Evolutionary conservation across 2,113 vertebrate species (phyloP), one percentile per base, ranked within the genome.

Genomic region (Rhea pennata): DNA sequence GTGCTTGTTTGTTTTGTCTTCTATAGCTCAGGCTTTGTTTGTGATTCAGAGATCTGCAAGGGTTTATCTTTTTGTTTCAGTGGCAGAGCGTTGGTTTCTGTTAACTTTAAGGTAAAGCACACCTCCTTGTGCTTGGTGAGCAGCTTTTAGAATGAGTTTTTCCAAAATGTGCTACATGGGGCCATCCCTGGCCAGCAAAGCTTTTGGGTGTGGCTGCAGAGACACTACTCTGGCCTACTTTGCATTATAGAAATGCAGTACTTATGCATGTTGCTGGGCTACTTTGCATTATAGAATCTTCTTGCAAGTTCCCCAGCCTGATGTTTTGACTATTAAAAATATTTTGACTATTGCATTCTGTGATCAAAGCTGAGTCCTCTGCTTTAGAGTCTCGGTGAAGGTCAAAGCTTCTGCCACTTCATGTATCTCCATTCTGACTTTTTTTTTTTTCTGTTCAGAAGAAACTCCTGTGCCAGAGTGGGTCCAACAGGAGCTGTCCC

Each of bases 401-500:
- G 8, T 26, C 76, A 46, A 8, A 1, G 36, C n/a, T 16, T 58
- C 24, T 92, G 31, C 53, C 22, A 6, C 58, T 75, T 82, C 15
- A 7, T 76, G 65, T 50, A 33, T 20, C 29, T 87, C 44, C 31
- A 36, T 82, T 91, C 46, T 92, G 3, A 91, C 8, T 62, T 58
- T 90, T 84, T 8, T 79, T 13, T 81, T 51, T 98, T 80, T 87
- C 6, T 87, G 54, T 39, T 73, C 17, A 29, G 61, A 65, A 79
- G 97, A 95, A 50, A 12, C 91, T 46, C 76, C 86, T 12, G 39
- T 98, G 92, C 98, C 99, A 73, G 99, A 99, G 36, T 99, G 99
- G 99, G 98, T 96, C 42, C 98, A 98, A 53, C 98, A 97, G 87
- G 99, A 99, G n/a, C 96, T 99, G 29, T 87, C 92, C 73, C 72